phyloP scores from a whole-genome alignment of 2,113 vertebrate genomes.

The Panthera tigris region DNA sequence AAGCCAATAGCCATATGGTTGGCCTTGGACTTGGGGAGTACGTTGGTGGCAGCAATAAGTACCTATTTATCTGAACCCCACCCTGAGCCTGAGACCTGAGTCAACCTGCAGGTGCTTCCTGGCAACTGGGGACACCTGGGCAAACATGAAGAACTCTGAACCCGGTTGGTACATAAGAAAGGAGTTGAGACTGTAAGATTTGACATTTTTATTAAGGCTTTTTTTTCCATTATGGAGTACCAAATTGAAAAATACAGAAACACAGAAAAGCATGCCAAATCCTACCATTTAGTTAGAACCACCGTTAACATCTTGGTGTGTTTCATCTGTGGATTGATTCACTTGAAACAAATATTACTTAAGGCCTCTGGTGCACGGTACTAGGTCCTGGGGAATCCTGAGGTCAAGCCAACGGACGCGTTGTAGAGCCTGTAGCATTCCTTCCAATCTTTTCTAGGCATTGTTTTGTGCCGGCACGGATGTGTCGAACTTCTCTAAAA shows the following conservation, averaged over 20 bases:
- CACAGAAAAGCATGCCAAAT: background rate
- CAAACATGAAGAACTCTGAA: background rate
- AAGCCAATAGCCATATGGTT: background rate
- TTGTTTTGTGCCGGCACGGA: background rate
- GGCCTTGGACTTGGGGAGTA: background rate
- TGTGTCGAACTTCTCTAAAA: background rate
- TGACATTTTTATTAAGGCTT: background rate
- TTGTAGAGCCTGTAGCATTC: background rate
- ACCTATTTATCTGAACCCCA: background rate
- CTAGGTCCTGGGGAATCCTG: background rate
- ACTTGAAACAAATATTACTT: background rate
- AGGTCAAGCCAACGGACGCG: background rate
- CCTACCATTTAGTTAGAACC: background rate
- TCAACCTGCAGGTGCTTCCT: background rate
- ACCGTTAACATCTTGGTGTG: background rate
- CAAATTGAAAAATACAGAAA: background rate
- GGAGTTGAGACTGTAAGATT: background rate
- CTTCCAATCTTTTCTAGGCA: background rate
- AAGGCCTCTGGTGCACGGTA: background rate
- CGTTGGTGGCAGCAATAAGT: background rate
- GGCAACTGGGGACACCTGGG: background rate
- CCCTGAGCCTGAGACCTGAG: background rate
- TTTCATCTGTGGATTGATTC: background rate
- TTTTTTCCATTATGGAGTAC: background rate
- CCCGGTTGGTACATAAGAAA: background rate